Evolutionary conservation across 2,113 vertebrate species (phyloP).

Genomic region (Pelmatolapia mariae): DNA sequence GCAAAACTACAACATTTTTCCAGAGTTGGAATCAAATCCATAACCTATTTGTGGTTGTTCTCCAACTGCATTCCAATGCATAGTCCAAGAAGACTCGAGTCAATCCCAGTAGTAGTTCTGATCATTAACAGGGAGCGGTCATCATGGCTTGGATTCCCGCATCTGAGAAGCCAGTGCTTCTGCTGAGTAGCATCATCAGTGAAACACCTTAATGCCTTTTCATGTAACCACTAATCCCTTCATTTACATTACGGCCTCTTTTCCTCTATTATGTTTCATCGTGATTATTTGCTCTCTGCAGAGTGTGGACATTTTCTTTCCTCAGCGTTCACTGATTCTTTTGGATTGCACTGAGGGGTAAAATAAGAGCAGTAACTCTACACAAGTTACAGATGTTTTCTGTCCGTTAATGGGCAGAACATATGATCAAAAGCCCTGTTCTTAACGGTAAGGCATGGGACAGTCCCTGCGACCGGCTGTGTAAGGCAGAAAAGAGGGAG

Average conservation of each 20-base stretch:
- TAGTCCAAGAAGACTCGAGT: conserved; percentile 16
- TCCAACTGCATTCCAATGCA: not conserved
- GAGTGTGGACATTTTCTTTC: conserved; percentile 46
- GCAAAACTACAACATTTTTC: conserved; percentile 10
- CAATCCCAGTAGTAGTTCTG: conserved; percentile 34
- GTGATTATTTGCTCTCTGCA: conserved; percentile 52
- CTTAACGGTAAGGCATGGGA: not conserved
- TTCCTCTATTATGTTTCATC: conserved; percentile 43
- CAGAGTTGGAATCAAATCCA: conserved; percentile 6
- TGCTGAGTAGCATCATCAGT: conserved; percentile 48
- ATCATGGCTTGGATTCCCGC: conserved; percentile 21
- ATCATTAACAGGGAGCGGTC: conserved; percentile 56
- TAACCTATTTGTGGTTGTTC: conserved; percentile 18
- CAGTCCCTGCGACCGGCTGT: not conserved
- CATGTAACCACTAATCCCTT: conserved; percentile 57
- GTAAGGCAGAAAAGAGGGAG: not conserved
- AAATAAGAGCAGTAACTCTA: conserved; percentile 41
- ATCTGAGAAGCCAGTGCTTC: conserved; percentile 25
- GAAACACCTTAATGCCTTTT: conserved; percentile 60
- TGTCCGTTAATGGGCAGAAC: conserved; percentile 35
- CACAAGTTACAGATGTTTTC: conserved; percentile 35
- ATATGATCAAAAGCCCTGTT: conserved; percentile 22
- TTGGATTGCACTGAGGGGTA: conserved; percentile 55
- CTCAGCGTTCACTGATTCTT: conserved; percentile 37
- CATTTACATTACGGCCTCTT: conserved; percentile 46